Base-by-base conservation (phyloP, 2,113 vertebrate species). In the Nerophis ophidion region DNA sequence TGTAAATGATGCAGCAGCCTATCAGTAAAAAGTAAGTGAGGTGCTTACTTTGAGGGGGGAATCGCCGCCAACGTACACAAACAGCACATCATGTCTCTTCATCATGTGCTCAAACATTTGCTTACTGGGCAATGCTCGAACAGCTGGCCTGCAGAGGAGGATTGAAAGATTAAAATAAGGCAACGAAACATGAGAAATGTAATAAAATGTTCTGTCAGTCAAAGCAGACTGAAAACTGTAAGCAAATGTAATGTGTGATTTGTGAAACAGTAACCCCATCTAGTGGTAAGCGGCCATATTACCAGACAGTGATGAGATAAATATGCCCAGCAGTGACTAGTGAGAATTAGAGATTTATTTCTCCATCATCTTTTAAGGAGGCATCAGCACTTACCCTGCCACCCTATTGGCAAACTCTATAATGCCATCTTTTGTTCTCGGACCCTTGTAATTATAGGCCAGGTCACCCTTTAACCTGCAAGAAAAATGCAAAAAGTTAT, bases 351-450 rank as follows among this genome's bases (percentile, higher is more conserved):
- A 51, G 7, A 33, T 76, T 48, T 62, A 44, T 63, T 68, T 63
- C 49, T 48, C 2, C 60, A 17, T 15, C 14, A 26, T 54, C n/a
- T 61, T 42, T 36, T 64, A 33, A 56, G 0, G 7, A 5, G 15
- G 8, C 4, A 40, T 9, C 13, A 38, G 46, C 36, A 77, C 94
- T 95, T 78, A 98, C 96, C 97, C 97, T 34, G 96, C 91, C 45
- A 98, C 94, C 84, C 97, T 92, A 86, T 95, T 98, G 76, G 97
- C 91, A 88, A 99, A 99, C 72, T 98, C 96, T 64, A 98, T 87
- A 57, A 99, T 98, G 77, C 97, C 96, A 70, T 97, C 95, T 90
- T 96, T 98, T 72, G 95, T 98, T 77, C 96, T 89, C 11, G 95
- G 93, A 66, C 97, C 97, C 83, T 95, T 95, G 65, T 98, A 99